Base-by-base conservation (phyloP, 2,113 vertebrate species). In the Sitta europaea region DNA sequence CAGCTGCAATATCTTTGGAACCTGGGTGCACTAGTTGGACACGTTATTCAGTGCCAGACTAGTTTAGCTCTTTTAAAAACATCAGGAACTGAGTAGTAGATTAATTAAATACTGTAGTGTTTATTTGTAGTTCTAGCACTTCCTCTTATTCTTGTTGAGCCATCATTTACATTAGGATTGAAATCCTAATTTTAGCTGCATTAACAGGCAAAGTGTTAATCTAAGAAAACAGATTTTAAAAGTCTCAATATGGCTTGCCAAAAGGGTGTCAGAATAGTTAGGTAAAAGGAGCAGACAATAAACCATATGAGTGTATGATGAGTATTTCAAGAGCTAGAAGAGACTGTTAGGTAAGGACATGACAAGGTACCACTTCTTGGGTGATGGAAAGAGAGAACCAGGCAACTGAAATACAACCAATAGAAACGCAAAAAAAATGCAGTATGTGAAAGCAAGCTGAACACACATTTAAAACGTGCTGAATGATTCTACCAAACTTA, bases 61-160 rank as follows among this genome's bases (percentile, higher is more conserved):
- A 43, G 9, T 95, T 95, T 50, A 95, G 58, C 71, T 51, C 36
- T 91, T 95, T 79, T 42, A 43, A 86, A 88, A 66, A 54, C 13
- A 2, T 59, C 78, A 85, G 45, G 40, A 74, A 67, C 31, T 84
- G 71, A 92, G 72, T 47, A 79, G 42, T 38, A 70, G 62, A 93
- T 55, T 53, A 91, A 92, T 77, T 85, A 86, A 91, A 45, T 43
- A 55, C 54, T 67, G 21, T 23, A 31, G 36, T 84, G 57, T 93
- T 86, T 93, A 77, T 91, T 79, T 93, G 77, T 80, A 84, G 66
- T 47, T 95, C 53, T 53, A 63, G 31, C 51, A 80, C 79, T 97
- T 96, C 92, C 82, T 96, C 66, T 43, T 83, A 45, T 84, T 89
- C 50, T 84, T 96, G 76, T 94, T 95, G 76, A 92, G 66, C 68